A percentile compares a stretch with the other conserved stretches of the same genome.
These are phyloP conservation scores for Lacerta viridis DNA, from an alignment of 2,797 vertebrate genomes.

Conservation along the genomic window DNA sequence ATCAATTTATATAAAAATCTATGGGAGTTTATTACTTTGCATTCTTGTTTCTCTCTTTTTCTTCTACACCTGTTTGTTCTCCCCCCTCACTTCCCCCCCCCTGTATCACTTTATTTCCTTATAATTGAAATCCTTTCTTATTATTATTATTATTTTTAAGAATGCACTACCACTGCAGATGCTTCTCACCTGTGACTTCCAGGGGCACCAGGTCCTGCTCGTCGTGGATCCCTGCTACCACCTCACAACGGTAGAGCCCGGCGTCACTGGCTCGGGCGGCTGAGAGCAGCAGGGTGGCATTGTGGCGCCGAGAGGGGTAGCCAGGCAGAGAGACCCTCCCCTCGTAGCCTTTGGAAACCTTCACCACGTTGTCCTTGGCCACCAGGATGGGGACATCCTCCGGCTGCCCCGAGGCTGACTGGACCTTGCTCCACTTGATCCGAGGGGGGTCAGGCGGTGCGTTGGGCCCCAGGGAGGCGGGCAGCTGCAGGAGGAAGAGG, in stretches of 20 bases:
- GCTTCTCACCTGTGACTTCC: slow-evolving; percentile 91
- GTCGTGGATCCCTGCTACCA: slow-evolving; percentile 94
- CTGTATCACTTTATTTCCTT: too few relatives aligned
- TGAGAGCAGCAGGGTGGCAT: slow-evolving; percentile 88
- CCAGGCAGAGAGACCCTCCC: slow-evolving; percentile 89
- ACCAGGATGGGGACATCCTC: slow-evolving; percentile 91
- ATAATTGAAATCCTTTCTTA: too few relatives aligned
- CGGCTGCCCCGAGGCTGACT: slow-evolving; percentile 85
- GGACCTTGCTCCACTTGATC: slow-evolving; percentile 97
- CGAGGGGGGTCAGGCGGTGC: slow-evolving; percentile 85
- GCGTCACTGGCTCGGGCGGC: slow-evolving; percentile 90
- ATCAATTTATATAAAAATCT: too few relatives aligned
- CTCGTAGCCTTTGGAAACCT: slow-evolving; percentile 93
- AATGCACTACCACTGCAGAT: too few relatives aligned
- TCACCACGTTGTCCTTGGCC: slow-evolving; percentile 93
- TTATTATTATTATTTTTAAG: too few relatives aligned
- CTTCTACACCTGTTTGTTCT: neutral
- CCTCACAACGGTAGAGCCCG: slow-evolving; percentile 94
- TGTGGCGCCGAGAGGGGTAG: slow-evolving; percentile 87
- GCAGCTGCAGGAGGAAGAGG: slow-evolving; percentile 86
- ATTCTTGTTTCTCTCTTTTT: too few relatives aligned
- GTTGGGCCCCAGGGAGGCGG: slow-evolving; percentile 64
- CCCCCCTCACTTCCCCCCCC: too few relatives aligned
- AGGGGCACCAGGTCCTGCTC: slow-evolving; percentile 94
- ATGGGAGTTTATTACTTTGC: too few relatives aligned